Percentiles rank a stretch among this genome's conserved stretches.
Conservation (phyloP, 2,797 vertebrate genomes). For the Poliocrania exsul region DNA sequence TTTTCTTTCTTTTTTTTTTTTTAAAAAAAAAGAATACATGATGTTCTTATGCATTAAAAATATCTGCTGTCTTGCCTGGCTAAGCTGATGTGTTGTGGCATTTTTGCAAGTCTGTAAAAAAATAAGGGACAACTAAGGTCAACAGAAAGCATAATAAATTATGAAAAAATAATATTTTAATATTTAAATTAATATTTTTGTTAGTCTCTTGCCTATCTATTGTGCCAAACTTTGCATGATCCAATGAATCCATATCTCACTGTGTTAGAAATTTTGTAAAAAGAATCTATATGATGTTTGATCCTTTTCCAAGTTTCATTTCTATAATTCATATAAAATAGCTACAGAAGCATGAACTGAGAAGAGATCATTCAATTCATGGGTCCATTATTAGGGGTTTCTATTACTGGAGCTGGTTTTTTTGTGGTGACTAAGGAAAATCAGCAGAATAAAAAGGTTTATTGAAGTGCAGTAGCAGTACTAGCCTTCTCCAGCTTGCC, state of each 20-base stretch:
- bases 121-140: neutral
- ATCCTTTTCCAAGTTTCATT: neutral
- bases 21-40: neutral
- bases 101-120: neutral
- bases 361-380: neutral
- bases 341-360: neutral
- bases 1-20: neutral
- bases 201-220: neutral
- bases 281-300: neutral
- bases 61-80: fast-evolving
- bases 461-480: neutral
- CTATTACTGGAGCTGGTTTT: neutral
- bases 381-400: neutral
- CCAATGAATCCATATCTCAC: neutral
- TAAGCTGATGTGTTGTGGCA: neutral
- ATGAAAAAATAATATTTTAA: neutral
- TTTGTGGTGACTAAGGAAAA: neutral
- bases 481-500: neutral
- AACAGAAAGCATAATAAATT: neutral
- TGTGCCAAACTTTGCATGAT: neutral
- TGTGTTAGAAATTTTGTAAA: neutral
- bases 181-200: neutral
- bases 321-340: neutral
- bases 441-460: neutral
- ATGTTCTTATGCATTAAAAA: constrained; percentile 13